Conservation (phyloP, 2,888 invertebrate genomes). For the Tricholauxania praeusta region DNA sequence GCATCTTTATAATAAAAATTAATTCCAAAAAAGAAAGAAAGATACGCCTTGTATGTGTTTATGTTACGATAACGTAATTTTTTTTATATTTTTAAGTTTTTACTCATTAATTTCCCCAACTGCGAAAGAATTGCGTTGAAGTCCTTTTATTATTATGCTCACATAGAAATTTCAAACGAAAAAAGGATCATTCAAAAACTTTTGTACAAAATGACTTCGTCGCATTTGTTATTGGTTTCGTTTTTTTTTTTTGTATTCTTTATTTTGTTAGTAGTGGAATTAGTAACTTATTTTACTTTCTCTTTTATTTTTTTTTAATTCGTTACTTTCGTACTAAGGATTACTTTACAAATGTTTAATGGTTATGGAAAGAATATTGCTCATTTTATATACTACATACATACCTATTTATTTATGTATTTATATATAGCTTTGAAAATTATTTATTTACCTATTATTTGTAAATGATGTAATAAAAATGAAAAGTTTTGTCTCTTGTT, state of each 20-base stretch:
- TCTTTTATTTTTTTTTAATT: neutral
- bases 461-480: constrained; percentile 10
- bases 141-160: constrained; percentile 24
- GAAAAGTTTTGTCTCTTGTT: constrained; percentile 13
- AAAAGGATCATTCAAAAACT: constrained; percentile 18
- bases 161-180: constrained; percentile 14
- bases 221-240: constrained; percentile 28
- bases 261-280: neutral
- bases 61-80: constrained; percentile 21
- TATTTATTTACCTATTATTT: neutral
- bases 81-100: constrained; percentile 10
- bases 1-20: constrained; percentile 30
- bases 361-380: constrained; percentile 19
- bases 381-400: constrained; percentile 23
- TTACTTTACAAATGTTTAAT: constrained; percentile 17
- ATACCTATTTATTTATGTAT: constrained; percentile 21
- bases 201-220: constrained; percentile 25
- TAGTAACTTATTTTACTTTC: neutral
- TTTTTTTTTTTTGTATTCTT: neutral
- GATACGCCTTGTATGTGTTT: constrained; percentile 28
- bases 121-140: neutral
- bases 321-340: neutral
- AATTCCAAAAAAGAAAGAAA: constrained; percentile 17
- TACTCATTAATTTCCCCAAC: neutral
- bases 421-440: constrained; percentile 8